phyloP scores from a whole-genome alignment of 2,113 vertebrate species.

The Agapornis roseicollis region DNA sequence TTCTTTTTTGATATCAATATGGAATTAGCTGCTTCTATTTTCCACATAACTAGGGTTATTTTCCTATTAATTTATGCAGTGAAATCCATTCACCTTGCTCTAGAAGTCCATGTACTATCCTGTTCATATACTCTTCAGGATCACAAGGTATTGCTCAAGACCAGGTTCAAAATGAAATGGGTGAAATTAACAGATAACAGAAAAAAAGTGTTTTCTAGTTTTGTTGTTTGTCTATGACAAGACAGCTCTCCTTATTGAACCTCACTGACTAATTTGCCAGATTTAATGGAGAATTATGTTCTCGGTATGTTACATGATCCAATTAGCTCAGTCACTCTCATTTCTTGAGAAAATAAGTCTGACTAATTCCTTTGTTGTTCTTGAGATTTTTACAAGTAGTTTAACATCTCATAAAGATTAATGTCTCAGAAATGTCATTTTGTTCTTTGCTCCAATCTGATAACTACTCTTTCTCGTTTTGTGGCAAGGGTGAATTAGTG shows the following conservation, averaged over 20 bases:
- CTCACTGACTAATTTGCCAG: background rate
- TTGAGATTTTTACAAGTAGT: slow-evolving; percentile 40
- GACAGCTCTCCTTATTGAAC: background rate
- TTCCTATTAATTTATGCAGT: background rate
- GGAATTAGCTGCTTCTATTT: background rate
- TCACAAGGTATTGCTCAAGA: background rate
- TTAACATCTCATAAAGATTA: slow-evolving; percentile 19
- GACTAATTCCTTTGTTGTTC: slow-evolving; percentile 19
- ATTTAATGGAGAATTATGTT: background rate
- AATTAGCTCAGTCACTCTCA: background rate
- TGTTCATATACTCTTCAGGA: background rate
- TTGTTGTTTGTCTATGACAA: background rate
- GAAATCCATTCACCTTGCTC: background rate
- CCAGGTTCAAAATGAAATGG: background rate
- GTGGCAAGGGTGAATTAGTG: background rate
- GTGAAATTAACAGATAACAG: background rate
- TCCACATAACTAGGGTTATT: background rate
- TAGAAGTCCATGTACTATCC: accelerated
- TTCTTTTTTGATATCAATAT: background rate
- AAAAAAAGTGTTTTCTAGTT: background rate
- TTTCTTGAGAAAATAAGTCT: background rate
- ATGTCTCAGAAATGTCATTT: slow-evolving; percentile 13
- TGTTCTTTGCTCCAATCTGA: background rate
- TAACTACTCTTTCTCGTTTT: background rate
- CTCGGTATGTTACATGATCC: background rate